A percentile compares a stretch with the other conserved stretches of the same genome.
phyloP scores from a whole-genome alignment of 2,888 invertebrate species.

The Biston stratarius region DNA sequence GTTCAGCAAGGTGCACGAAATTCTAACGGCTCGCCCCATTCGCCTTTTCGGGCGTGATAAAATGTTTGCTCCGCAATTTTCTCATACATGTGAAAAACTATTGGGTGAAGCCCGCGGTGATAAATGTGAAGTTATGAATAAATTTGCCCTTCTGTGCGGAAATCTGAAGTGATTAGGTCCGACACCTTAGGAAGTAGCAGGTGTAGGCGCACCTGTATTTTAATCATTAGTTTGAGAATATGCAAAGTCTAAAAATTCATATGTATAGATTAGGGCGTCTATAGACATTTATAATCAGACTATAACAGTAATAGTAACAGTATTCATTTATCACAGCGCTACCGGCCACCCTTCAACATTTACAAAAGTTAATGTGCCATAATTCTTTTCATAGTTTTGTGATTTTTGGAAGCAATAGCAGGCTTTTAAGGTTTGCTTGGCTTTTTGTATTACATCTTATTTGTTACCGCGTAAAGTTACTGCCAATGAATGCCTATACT shows the following conservation, averaged over 20 bases:
- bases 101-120: slow-evolving; percentile 72
- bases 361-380: no score
- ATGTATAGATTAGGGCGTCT: not conserved
- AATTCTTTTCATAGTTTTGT: no score
- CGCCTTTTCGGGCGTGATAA: slow-evolving; percentile 70
- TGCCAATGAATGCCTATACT: no score
- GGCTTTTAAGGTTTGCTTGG: no score
- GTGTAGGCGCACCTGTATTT: slow-evolving; percentile 60
- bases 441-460: no score
- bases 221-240: slow-evolving; percentile 32
- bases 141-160: slow-evolving; percentile 73
- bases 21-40: slow-evolving; percentile 70
- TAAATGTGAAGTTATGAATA: slow-evolving; percentile 84
- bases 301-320: not conserved
- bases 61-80: slow-evolving; percentile 78
- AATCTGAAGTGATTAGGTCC: slow-evolving; percentile 80
- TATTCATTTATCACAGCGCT: not conserved
- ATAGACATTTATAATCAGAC: not conserved
- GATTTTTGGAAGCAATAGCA: no score
- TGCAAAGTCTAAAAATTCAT: slow-evolving; percentile 24
- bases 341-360: no score
- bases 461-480: no score
- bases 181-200: slow-evolving; percentile 69
- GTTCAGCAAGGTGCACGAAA: slow-evolving; percentile 81
- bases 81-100: slow-evolving; percentile 80